Evolutionary conservation across 1,140 invertebrate genomes (phyloP).

Genomic region (Maconellicoccus hirsutus): DNA sequence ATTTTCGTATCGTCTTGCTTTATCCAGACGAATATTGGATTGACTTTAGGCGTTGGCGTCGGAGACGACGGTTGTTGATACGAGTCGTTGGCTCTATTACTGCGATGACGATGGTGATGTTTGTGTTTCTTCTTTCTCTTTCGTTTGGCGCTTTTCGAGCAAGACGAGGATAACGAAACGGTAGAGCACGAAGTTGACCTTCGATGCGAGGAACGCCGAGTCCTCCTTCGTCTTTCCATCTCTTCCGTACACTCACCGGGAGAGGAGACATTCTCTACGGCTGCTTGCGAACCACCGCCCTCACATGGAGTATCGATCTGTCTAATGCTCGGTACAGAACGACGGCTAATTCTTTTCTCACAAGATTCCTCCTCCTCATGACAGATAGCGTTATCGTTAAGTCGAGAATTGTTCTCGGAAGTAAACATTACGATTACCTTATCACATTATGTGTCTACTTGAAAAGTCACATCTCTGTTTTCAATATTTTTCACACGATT

Average conservation of each 20-base stretch:
- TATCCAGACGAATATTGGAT: conserved; percentile 70
- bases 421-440: conserved; percentile 9
- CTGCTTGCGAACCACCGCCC: background rate
- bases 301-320: background rate
- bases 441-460: background rate
- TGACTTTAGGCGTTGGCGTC: conserved; percentile 42
- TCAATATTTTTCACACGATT: background rate
- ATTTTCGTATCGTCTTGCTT: conserved; percentile 62
- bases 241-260: background rate
- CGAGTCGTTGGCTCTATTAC: background rate
- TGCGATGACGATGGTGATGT: conserved; percentile 5
- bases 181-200: conserved; percentile 2
- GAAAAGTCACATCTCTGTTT: background rate
- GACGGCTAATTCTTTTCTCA: background rate
- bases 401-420: background rate
- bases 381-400: background rate
- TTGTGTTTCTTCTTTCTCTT: background rate
- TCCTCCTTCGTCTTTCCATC: background rate
- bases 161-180: background rate
- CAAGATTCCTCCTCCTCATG: background rate
- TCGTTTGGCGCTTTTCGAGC: background rate
- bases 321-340: background rate
- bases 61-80: background rate
- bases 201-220: conserved; percentile 1
- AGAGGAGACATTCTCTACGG: background rate